Evolutionary conservation across 2,797 vertebrate species (phyloP), one percentile per base, ranked within the genome.

Genomic region (Hirundo rustica): DNA sequence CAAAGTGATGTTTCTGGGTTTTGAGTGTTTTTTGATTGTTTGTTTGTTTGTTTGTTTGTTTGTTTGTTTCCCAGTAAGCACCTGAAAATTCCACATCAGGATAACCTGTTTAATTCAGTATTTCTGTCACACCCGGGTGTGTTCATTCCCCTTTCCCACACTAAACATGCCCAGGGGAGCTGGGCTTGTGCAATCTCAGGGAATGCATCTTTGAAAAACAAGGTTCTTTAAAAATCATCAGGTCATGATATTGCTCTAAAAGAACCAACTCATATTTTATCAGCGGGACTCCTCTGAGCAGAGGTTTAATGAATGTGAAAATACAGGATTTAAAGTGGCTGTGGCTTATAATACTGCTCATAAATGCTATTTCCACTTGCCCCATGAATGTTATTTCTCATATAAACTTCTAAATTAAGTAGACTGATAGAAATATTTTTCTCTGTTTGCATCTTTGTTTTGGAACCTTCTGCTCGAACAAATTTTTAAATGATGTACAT

Each of bases 231-330:
- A 64, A 94, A 97, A 97, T 95, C 93, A 86, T 96, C 95, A 93
- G 51, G 89, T 95, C 95, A 97, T 96, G 74, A 92, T 94, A 95
- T 84, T 95, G 75, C 94, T 96, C 82, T 96, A 50, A 95, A 95
- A 96, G 79, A 95, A 50, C 72, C 55, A 92, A 58, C 65, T 88
- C 82, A 47, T 96, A 94, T 95, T 96, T 92, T 93, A 92, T 85
- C 95, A 97, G 94, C 93, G 58, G 88, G 96, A 73, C 9, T 94
- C 80, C 93, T 96, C 93, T 94, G 93, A 94, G 91, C 44, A 87
- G 91, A 66, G 78, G 58, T 90, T 97, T 97, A 97, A 96, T 97
- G 96, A 97, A 65, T 75, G 75, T 94, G 89, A 91, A 94, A 95
- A 95, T 87, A 55, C 48, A 42, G 45, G 65, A 90, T 92, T 94